phyloP scores from a whole-genome alignment of 1,140 invertebrate genomes.

The Periplaneta americana region DNA sequence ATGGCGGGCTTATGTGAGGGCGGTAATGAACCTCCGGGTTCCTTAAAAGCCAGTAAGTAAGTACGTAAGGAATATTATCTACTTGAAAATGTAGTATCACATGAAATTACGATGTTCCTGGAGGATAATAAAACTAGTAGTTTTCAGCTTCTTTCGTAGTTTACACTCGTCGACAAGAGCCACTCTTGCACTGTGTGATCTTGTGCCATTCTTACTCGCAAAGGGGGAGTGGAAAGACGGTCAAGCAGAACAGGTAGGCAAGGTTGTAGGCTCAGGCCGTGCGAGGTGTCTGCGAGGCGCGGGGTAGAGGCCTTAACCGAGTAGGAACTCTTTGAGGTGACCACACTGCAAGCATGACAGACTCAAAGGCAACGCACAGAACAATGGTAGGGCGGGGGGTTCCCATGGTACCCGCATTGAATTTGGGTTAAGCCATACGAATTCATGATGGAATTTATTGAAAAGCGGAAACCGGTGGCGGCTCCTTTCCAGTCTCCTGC shows the following conservation, averaged over 20 bases:
- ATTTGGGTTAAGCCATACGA: background rate
- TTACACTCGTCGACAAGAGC: background rate
- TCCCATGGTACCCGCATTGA: background rate
- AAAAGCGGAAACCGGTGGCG: background rate
- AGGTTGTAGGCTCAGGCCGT: background rate
- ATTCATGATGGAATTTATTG: background rate
- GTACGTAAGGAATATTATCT: too few relatives aligned
- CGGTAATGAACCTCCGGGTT: too few relatives aligned
- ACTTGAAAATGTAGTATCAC: too few relatives aligned
- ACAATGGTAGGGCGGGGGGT: background rate
- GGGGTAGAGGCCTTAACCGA: background rate
- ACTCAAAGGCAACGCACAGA: background rate
- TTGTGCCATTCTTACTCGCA: background rate
- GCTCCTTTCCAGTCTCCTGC: too few relatives aligned
- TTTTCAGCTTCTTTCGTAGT: too few relatives aligned
- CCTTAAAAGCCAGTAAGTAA: too few relatives aligned
- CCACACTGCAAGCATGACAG: background rate
- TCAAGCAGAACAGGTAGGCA: background rate
- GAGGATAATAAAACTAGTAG: too few relatives aligned
- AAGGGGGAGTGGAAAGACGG: background rate
- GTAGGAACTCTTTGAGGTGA: background rate
- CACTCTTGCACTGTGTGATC: background rate
- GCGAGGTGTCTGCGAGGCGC: background rate
- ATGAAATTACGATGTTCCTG: too few relatives aligned
- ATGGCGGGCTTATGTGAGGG: too few relatives aligned